Evolutionary conservation across 2,113 vertebrate species (phyloP), one percentile per base, ranked within the genome.

Genomic region (Esox niger): DNA sequence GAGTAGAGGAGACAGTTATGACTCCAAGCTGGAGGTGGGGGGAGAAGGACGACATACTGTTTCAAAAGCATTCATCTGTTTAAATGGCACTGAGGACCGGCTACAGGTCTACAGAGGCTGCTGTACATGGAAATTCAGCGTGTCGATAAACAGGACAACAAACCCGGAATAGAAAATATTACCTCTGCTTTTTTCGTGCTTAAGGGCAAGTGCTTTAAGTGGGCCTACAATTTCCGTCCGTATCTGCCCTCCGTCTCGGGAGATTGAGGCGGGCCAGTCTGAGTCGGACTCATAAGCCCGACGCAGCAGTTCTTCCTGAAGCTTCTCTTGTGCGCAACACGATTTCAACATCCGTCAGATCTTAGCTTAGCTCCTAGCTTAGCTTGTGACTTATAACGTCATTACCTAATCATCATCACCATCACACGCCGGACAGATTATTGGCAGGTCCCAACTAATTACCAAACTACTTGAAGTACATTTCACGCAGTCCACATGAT

Each of bases 21-120:
- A 79, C 58, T 77, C 70, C 60, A 60, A 29, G 23, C 0, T 58
- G 68, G 64, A 78, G 75, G 69, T 68, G 54, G 57, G 70, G 9
- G 62, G 69, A 59, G 30, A 61, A 60, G 31, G 63, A 62, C 47
- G 65, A 82, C 74, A 70, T 66, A 78, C n/a, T n/a, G n/a, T n/a
- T n/a, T 78, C 74, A 79, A 79, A 77, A 57, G 46, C 73, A 83
- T 83, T 74, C 31, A 86, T 84, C 81, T 75, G 72, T 71, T 77
- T 79, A 78, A 76, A 86, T 70, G 75, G 23, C 58, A 79, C 78
- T 69, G 56, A 55, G 64, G 70, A 80, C 69, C 61, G 70, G 74
- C 26, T 71, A 67, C 68, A 32, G 67, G 68, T 80, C 74, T 71
- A 73, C 60, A 61, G 62, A 62, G 61, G 74, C 67, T 76, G 70